Evolutionary conservation across 2,797 vertebrate genomes (phyloP).

Genomic region (Rachycentron canadum): DNA sequence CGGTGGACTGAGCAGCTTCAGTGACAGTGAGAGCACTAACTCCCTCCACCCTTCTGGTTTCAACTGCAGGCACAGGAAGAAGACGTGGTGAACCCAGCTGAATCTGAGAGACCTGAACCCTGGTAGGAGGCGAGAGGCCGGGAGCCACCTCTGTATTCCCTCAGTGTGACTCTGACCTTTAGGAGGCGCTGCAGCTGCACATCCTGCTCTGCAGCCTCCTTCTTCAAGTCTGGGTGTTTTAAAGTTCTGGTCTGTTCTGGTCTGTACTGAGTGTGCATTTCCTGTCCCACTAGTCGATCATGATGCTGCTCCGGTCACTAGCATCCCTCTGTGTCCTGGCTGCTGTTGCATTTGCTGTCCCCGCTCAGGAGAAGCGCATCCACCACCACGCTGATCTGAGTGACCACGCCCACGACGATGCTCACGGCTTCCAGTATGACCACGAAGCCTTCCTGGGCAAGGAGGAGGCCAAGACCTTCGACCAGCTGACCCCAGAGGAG

Average conservation of each 20-base stretch:
- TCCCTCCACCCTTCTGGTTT: neutral
- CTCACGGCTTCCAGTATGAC: constrained; percentile 88
- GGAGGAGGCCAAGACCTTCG: constrained; percentile 92
- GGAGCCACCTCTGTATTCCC: neutral
- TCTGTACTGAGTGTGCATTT: neutral
- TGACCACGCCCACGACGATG: constrained; percentile 85
- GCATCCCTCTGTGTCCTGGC: constrained; percentile 59
- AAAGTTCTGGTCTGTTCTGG: neutral
- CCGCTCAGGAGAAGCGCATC: constrained; percentile 89
- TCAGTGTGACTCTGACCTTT: neutral
- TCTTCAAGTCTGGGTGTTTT: neutral
- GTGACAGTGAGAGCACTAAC: too few species aligned
- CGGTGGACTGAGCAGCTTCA: neutral
- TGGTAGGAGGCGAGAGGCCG: neutral
- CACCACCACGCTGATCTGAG: constrained; percentile 89
- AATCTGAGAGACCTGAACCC: neutral
- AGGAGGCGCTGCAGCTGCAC: neutral
- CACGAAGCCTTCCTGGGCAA: constrained; percentile 94
- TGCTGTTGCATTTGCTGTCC: constrained; percentile 76
- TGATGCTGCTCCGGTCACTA: constrained; percentile 70
- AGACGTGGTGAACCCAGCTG: neutral
- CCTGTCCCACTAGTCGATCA: constrained; percentile 31
- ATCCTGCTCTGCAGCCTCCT: neutral
- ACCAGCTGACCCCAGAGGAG: constrained; percentile 91
- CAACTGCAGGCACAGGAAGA: neutral